Base-by-base conservation (phyloP, 1,140 invertebrate species). In the Polyergus mexicanus region DNA sequence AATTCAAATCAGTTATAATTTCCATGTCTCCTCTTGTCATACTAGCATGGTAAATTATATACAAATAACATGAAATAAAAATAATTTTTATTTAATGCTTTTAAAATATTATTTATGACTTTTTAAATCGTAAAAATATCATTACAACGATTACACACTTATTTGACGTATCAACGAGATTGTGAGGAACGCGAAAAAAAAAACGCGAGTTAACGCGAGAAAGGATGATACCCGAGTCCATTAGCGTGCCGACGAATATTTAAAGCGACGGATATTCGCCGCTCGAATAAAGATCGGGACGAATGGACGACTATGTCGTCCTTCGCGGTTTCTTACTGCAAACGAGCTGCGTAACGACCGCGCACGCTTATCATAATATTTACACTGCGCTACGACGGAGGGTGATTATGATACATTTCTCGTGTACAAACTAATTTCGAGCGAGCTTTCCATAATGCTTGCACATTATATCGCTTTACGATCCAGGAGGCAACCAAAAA, bases 341-440 rank as follows among this genome's bases (percentile, higher is more conserved):
- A 86, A 87, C 78, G 60, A 68, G 32, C 69, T 63, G 32, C 58
- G 11, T 62, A 85, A 85, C 81, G 78, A 78, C 62, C 78, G 58
- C 72, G 83, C 86, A 75, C 84, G 86, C 77, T 88, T 77, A 88
- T 89, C 86, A 90, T 88, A 90, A 86, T 88, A 91, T 90, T 91
- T 88, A 63, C 38, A 60, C 86, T 85, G 51, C 6, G 22, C 58
- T 71, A 75, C 84, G 83, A 38, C 22, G 74, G 60, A 71, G 63
- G 71, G 44, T 74, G 62, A 72, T 77, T 88, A 78, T 90, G 88
- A 89, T 90, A 89, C 88, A 90, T 90, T 90, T 86, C 71, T 19
- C 74, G 86, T 77, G 88, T 89, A 90, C 89, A 85, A 90, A 90
- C 88, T 90, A 90, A 90, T 90, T 89, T 90, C 76, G 80, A 60